Percentiles rank a stretch among this genome's conserved stretches.
These are phyloP conservation scores for Ormyrus rosae DNA, from an alignment of 2,888 invertebrate species.

Conservation along the genomic window DNA sequence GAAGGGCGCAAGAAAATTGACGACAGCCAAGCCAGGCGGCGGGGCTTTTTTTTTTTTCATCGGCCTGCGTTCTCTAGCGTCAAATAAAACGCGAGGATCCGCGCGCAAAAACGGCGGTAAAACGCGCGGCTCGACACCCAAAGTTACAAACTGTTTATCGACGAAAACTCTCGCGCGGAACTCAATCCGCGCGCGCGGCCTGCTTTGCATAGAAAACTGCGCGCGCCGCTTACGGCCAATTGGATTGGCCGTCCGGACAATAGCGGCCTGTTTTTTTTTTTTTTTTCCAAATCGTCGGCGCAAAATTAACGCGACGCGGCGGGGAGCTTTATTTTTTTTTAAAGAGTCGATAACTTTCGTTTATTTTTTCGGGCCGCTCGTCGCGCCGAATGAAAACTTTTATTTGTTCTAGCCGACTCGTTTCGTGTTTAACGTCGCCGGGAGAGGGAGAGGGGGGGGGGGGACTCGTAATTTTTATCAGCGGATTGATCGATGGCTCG, in stretches of 20 bases:
- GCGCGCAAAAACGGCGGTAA: not conserved
- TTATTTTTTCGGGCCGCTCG: no score
- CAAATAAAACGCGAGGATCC: not conserved
- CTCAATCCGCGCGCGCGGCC: constrained; percentile 34
- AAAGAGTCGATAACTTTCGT: no score
- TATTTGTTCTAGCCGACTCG: no score
- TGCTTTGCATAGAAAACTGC: constrained; percentile 43
- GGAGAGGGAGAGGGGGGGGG: no score
- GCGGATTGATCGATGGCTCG: no score
- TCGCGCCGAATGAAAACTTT: no score
- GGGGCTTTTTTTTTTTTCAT: no score
- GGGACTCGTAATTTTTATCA: no score
- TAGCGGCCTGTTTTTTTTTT: constrained; percentile 26
- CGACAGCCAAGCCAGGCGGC: no score
- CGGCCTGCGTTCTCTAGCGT: not conserved
- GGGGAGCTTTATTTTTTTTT: no score
- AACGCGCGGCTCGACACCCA: not conserved
- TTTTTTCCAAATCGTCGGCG: constrained; percentile 27
- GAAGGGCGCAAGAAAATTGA: no score
- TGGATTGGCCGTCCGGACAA: not conserved
- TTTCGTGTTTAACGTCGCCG: no score
- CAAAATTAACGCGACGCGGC: constrained; percentile 12
- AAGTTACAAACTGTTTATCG: constrained; percentile 43
- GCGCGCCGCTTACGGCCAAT: not conserved
- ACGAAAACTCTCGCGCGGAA: constrained; percentile 11